Evolutionary conservation across 1,140 invertebrate species (phyloP), one percentile per base, ranked within the genome.

Genomic region (Polyergus mexicanus): DNA sequence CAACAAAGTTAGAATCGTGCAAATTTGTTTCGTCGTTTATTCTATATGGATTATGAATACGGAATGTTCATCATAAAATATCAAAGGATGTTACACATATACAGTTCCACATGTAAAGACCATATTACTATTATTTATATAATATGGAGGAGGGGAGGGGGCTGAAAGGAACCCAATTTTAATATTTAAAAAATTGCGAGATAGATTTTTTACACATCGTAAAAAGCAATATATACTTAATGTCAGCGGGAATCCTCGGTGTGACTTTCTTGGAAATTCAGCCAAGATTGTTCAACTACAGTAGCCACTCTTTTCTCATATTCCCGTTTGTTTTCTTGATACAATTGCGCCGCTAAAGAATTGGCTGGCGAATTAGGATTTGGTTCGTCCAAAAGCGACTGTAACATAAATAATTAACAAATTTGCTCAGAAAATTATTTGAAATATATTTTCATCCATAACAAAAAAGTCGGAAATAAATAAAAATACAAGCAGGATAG

Each of bases 351-450:
- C 63, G 97, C 97, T 88, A 97, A 92, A 72, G 96, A 97, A 94
- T 97, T 97, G 22, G 97, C 97, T 51, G 97, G 97, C 78, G 96
- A 96, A 91, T 97, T 97, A 58, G 97, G 97, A 94, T 97, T 97
- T 62, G 97, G 97, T 92, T 97, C 97, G 92, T 96, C 96, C 88
- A 97, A 94, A 88, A 96, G 93, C 69, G 96, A 96, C 96, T 96
- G 94, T 71, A 95, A 95, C 90, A 95, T 89, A 94, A 85, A 94
- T 72, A 92, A 88, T 88, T 78, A 66, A 87, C 72, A 44, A 35
- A 76, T 76, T 63, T 25, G 47, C 32, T 84, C 72, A 84, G 32
- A 35, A 63, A 54, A 16, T 71, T 41, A 54, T 13, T 35, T 60
- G 11, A 65, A n/a, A 63, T 51, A 69, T 22, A 51, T 0, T 13